Evolutionary conservation across 2,113 vertebrate species (phyloP).

Genomic region (Platycercus adscitus): DNA sequence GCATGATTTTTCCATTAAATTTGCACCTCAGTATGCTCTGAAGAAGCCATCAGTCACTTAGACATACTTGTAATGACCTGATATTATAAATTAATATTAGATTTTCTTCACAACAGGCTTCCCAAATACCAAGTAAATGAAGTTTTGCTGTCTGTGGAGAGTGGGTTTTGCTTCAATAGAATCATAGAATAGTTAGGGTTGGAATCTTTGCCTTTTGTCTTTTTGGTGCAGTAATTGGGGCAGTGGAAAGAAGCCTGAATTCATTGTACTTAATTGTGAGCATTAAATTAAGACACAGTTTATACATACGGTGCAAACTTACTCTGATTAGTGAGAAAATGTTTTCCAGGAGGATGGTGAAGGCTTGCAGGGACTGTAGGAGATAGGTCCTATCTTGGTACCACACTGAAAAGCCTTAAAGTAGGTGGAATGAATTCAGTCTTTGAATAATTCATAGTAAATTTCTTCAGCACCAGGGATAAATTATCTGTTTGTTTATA

Average conservation of each 20-base stretch:
- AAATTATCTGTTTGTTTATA: background rate
- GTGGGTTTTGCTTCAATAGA: accelerated
- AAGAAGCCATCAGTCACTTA: background rate
- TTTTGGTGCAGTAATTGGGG: background rate
- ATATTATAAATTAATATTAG: background rate
- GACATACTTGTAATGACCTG: background rate
- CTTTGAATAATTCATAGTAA: background rate
- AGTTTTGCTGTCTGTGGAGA: background rate
- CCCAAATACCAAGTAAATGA: background rate
- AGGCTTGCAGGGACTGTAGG: background rate
- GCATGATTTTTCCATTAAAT: background rate
- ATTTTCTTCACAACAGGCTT: background rate
- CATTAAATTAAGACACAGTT: background rate
- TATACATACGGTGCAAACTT: background rate
- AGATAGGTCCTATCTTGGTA: background rate
- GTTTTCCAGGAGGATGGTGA: background rate
- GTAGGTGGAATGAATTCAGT: background rate
- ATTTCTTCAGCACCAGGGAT: background rate
- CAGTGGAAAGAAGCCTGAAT: background rate
- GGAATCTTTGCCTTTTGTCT: background rate
- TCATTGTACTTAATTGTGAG: background rate
- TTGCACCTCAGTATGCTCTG: background rate
- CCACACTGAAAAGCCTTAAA: background rate
- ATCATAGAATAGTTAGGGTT: background rate
- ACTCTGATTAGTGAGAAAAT: background rate